Evolutionary conservation across 2,888 invertebrate genomes (phyloP), one percentile per base, ranked within the genome.

Genomic region (Timema podura): DNA sequence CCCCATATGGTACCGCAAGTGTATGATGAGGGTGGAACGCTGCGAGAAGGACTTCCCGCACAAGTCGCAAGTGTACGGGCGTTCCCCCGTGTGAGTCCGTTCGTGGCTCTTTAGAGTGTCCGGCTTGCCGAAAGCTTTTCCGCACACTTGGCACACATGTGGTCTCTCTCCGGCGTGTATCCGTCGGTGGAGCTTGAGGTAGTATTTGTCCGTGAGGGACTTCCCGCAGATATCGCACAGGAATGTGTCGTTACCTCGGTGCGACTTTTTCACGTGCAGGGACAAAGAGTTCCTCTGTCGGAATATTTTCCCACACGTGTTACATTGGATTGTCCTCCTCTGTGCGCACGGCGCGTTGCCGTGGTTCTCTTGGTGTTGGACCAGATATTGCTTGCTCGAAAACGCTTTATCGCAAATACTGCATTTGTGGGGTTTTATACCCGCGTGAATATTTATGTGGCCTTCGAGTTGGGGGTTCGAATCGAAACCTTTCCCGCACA

Each of bases 11-110:
- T 81, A 81, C 7, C 83, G 78, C 71, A 79, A 79, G 74, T 86
- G 86, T 68, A 85, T 83, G 6, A 83, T 84, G 11, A 85, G 77
- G 0, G 84, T 82, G 5, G 84, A 82, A 16, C 83, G 80, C 74
- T 85, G 85, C 0, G 84, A 83, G 75, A 85, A 86, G 2, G 82
- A 79, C 74, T 83, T 85, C 5, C 79, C 80, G 71, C 85, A 85
- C 68, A 82, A 78, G 59, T 82, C 80, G 73, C 84, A 84, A 68
- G 80, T 81, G 77, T 82, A 84, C 0, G 84, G 84, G 65, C 82
- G 83, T 70, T 83, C 83, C 0, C 83, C 84, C 0, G 83, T 83
- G 71, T 85, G 84, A 8, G 81, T 80, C 11, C 83, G 51, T 51
- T 64, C 51, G 46, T 68, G 68, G 11, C 64, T 64, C 6, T 76